These are phyloP conservation scores for Camponotus fellah DNA, from an alignment of 2,888 invertebrate species.

Conservation along the genomic window DNA sequence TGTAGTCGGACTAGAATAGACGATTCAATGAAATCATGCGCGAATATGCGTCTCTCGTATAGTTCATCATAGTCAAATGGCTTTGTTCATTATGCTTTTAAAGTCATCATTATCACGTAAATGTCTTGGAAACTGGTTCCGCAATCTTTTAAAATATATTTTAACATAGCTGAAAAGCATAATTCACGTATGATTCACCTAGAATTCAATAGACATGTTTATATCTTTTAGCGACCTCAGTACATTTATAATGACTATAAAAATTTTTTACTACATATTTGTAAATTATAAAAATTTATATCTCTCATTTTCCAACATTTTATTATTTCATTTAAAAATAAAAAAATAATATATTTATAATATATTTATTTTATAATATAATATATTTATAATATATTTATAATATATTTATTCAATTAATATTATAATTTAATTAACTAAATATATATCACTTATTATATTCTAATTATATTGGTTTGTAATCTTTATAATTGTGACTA, in stretches of 20 bases:
- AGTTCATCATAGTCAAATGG: not conserved
- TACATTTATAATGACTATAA: conserved; percentile 13
- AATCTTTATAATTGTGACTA: not conserved
- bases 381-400: no score
- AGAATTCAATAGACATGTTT: not conserved
- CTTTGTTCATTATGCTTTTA: conserved; percentile 25
- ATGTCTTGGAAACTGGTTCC: conserved; percentile 38
- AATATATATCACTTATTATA: not conserved
- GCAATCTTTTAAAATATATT: conserved; percentile 9
- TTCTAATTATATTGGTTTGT: not conserved
- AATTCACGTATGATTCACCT: not conserved
- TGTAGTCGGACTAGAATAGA: conserved; percentile 50
- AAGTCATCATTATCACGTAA: conserved; percentile 32
- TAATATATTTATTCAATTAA: not conserved
- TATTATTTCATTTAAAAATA: not conserved
- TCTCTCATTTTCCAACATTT: not conserved
- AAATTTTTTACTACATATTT: not conserved
- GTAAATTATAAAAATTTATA: not conserved
- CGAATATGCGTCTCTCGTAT: conserved; percentile 15
- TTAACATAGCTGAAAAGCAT: conserved; percentile 1
- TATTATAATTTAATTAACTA: not conserved
- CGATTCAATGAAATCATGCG: conserved; percentile 52
- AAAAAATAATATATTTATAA: no score
- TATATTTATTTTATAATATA: no score
- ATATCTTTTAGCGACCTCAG: not conserved